Evolutionary conservation across 2,888 invertebrate species (phyloP).

Genomic region (Diaphora mendica): DNA sequence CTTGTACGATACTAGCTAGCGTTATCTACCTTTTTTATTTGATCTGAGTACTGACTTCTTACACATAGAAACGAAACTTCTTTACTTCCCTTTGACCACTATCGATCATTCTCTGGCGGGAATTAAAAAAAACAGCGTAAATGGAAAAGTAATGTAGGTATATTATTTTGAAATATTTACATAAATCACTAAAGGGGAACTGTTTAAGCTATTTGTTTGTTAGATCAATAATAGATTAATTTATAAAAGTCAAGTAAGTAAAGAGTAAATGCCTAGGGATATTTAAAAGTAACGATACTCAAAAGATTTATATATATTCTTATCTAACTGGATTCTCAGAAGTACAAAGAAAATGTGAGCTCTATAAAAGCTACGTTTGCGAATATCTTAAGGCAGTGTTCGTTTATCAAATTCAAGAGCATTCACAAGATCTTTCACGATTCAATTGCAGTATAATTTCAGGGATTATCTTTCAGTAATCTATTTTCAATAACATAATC

Average conservation of each 20-base stretch:
- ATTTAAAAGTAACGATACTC: background rate
- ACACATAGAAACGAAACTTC: conserved; percentile 1
- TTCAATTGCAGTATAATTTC: conserved; percentile 1
- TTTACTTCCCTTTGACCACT: conserved; percentile 28
- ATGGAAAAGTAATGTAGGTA: background rate
- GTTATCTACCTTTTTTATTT: too few species aligned
- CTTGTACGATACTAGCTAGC: too few species aligned
- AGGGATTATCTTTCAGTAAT: conserved; percentile 31
- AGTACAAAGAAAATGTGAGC: background rate
- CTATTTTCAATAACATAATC: conserved; percentile 44
- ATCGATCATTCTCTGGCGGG: conserved; percentile 31
- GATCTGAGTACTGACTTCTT: conserved; percentile 12
- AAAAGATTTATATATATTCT: background rate
- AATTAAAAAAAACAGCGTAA: conserved; percentile 10
- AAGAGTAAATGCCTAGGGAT: background rate
- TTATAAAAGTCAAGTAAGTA: background rate
- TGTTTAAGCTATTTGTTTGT: background rate
- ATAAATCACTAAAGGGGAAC: too few species aligned
- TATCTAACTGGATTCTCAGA: background rate
- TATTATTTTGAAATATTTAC: too few species aligned
- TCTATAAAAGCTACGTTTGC: background rate
- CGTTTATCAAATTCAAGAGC: background rate
- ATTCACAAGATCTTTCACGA: background rate
- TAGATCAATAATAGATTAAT: background rate
- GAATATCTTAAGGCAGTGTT: background rate